Evolutionary conservation across 37 sponge, comb jelly and placozoan species (phyloP).

Genomic region (Crambe crambe): DNA sequence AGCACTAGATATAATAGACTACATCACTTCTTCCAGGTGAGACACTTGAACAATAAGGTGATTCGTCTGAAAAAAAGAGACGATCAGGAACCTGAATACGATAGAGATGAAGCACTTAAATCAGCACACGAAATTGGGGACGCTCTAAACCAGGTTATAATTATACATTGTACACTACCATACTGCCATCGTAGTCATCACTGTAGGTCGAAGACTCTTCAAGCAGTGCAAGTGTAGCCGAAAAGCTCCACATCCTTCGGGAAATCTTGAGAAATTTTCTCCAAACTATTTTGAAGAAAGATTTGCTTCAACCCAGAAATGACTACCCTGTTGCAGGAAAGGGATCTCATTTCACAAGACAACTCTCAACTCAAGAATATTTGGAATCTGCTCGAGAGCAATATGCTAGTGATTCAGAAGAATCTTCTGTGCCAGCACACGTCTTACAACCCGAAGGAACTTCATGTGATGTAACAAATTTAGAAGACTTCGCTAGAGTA

Average conservation of each 20-base stretch:
- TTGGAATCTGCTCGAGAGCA: background rate
- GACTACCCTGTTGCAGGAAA: background rate
- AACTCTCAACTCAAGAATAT: background rate
- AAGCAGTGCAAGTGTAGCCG: background rate
- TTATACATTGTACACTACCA: background rate
- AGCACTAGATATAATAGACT: too few species aligned
- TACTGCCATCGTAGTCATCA: background rate
- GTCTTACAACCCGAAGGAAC: too few species aligned
- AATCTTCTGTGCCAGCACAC: too few species aligned
- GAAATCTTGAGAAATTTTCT: background rate
- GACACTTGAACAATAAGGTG: too few species aligned
- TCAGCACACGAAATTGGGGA: background rate
- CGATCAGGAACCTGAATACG: background rate
- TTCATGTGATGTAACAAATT: too few species aligned
- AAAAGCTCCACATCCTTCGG: background rate
- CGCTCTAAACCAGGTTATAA: background rate
- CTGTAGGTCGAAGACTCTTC: background rate
- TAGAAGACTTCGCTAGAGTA: conserved; percentile 20
- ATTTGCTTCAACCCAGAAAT: background rate
- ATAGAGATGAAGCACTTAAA: background rate
- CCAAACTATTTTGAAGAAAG: background rate
- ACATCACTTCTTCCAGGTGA: too few species aligned
- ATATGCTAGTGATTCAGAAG: background rate
- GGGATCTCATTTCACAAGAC: background rate
- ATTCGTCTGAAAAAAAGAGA: background rate